phyloP scores from a whole-genome alignment of 2,888 invertebrate species.

The Eristalis intricaria region DNA sequence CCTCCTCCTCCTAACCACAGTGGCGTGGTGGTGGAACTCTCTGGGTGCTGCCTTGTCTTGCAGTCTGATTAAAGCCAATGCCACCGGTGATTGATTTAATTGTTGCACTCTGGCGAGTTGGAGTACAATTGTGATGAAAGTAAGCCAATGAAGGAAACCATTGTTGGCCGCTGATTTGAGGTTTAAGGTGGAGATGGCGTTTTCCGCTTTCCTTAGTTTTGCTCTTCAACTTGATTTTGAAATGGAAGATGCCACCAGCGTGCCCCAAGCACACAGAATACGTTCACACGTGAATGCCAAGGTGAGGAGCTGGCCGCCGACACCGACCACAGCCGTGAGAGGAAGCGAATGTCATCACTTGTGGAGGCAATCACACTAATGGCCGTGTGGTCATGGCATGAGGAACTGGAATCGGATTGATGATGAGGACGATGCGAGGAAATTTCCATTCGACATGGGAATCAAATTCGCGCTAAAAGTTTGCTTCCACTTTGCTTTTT shows the following conservation, averaged over 20 bases:
- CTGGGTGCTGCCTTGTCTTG: slow-evolving; percentile 11
- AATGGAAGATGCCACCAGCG: neutral
- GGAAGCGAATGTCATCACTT: neutral
- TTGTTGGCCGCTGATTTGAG: slow-evolving; percentile 33
- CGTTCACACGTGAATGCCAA: neutral
- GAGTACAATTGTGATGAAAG: slow-evolving; percentile 8
- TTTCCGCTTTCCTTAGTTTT: slow-evolving; percentile 27
- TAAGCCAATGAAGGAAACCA: slow-evolving; percentile 65
- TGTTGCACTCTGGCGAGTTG: slow-evolving; percentile 17
- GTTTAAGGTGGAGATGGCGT: slow-evolving; percentile 10
- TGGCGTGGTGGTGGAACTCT: neutral
- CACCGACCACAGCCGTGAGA: neutral
- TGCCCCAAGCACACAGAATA: neutral
- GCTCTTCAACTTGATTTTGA: slow-evolving; percentile 25
- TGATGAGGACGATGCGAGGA: neutral
- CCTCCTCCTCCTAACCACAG: slow-evolving; percentile 8
- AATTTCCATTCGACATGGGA: neutral
- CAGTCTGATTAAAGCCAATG: slow-evolving; percentile 34
- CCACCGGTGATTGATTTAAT: slow-evolving; percentile 64
- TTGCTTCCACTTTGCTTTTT: neutral
- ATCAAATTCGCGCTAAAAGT: neutral
- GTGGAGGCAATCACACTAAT: too few relatives aligned
- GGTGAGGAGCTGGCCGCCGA: neutral
- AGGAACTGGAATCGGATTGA: neutral
- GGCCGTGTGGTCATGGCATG: neutral